These are phyloP conservation scores for Danio choprae DNA, from an alignment of 2,797 vertebrate genomes.

Conservation along the genomic window DNA sequence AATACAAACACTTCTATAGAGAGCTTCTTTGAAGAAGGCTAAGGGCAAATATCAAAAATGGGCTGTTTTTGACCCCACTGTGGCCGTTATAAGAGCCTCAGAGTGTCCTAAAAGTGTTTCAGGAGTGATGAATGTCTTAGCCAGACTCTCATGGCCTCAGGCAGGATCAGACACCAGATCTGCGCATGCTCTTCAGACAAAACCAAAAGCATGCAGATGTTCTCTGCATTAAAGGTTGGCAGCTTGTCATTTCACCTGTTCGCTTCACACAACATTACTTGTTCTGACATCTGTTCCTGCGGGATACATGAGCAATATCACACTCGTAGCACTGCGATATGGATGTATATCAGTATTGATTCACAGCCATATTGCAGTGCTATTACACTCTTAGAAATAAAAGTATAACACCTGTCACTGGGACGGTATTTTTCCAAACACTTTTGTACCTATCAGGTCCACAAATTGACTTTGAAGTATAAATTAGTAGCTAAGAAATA, in stretches of 20 bases:
- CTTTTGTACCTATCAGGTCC: too few relatives aligned
- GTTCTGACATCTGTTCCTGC: constrained; percentile 77
- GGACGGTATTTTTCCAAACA: too few relatives aligned
- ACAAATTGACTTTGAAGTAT: too few relatives aligned
- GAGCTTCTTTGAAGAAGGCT: neutral
- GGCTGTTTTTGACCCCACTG: neutral
- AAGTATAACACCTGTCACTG: too few relatives aligned
- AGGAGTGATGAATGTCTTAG: neutral
- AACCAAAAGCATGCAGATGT: constrained; percentile 80
- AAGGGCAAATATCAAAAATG: neutral
- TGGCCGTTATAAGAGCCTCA: neutral
- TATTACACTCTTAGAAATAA: too few relatives aligned
- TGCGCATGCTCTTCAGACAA: constrained; percentile 65
- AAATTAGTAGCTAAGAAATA: too few relatives aligned
- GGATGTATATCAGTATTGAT: too few relatives aligned
- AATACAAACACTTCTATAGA: neutral
- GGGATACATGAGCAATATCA: constrained; percentile 34
- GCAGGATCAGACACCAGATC: constrained; percentile 65
- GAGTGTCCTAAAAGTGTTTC: neutral
- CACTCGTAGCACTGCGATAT: too few relatives aligned
- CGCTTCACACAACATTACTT: constrained; percentile 75
- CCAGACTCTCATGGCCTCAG: constrained; percentile 64
- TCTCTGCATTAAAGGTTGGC: constrained; percentile 79
- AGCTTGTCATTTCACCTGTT: constrained; percentile 76
- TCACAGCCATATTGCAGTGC: too few relatives aligned